Percentiles rank a stretch among this genome's conserved stretches.
Conservation (phyloP, 1,140 invertebrate genomes). For the Branchinecta lindahli region DNA sequence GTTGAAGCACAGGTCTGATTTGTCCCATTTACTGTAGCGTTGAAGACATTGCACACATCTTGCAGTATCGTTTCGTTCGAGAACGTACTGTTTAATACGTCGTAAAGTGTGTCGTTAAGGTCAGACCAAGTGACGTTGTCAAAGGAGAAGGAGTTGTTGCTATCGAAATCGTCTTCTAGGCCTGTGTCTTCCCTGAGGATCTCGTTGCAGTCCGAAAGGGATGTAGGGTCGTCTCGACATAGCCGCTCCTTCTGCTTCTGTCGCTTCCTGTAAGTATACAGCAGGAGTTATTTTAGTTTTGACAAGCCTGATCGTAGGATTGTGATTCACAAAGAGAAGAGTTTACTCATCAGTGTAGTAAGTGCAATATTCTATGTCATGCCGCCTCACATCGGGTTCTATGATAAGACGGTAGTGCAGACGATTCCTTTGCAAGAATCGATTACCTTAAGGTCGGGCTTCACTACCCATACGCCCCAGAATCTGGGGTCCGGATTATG, state of each 20-base stretch:
- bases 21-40: conserved; percentile 27
- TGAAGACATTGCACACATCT: conserved; percentile 29
- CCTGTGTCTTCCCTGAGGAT: conserved; percentile 24
- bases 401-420: too few species aligned
- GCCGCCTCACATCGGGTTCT: too few species aligned
- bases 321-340: too few species aligned
- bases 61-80: conserved; percentile 26
- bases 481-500: too few species aligned
- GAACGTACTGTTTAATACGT: conserved; percentile 11
- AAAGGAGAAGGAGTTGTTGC: conserved; percentile 18
- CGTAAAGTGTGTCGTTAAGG: not conserved
- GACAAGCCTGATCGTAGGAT: too few species aligned
- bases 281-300: too few species aligned
- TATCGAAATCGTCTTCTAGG: conserved; percentile 16
- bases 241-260: conserved; percentile 44
- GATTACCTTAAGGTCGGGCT: too few species aligned
- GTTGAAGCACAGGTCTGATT: conserved; percentile 24
- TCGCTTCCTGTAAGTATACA: conserved; percentile 41
- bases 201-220: conserved; percentile 43
- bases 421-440: too few species aligned
- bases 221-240: conserved; percentile 45
- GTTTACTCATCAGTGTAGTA: too few species aligned
- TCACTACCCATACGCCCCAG: too few species aligned
- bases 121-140: conserved; percentile 7
- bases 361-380: too few species aligned